Conservation (phyloP, 2,888 invertebrate genomes). For the Tigriopus californicus region DNA sequence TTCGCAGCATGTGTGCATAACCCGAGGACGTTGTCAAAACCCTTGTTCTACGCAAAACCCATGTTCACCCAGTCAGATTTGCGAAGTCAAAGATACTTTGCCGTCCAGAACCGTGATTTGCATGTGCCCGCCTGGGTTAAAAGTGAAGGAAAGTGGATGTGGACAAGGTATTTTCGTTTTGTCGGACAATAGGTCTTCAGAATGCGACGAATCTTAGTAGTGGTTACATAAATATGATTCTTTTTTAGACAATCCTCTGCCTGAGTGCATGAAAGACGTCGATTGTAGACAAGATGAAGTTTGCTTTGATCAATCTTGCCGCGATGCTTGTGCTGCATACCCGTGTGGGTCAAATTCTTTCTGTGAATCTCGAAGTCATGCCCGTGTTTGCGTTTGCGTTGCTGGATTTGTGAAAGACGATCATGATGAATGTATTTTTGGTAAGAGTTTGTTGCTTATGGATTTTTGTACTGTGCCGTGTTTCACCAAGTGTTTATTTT, state of each 20-base stretch:
- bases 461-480: constrained; percentile 28
- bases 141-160: no score
- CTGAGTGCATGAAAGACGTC: constrained; percentile 23
- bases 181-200: no score
- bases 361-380: no score
- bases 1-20: constrained; percentile 22
- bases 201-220: no score
- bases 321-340: constrained; percentile 22
- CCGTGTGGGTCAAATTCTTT: constrained; percentile 19
- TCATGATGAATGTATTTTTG: no score
- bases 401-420: no score
- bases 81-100: constrained; percentile 21
- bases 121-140: constrained; percentile 60
- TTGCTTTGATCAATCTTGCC: constrained; percentile 22
- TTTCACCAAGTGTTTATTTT: constrained; percentile 21
- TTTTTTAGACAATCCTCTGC: constrained; percentile 40
- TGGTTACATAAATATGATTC: no score
- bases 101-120: constrained; percentile 37
- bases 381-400: no score
- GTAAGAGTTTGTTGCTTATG: constrained; percentile 35
- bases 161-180: no score
- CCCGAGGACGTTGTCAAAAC: constrained; percentile 41
- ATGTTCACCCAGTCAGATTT: constrained; percentile 20
- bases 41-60: constrained; percentile 41
- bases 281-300: constrained; percentile 22